Base-by-base conservation (phyloP, 1,140 invertebrate species). In the Calephelis nemesis region DNA sequence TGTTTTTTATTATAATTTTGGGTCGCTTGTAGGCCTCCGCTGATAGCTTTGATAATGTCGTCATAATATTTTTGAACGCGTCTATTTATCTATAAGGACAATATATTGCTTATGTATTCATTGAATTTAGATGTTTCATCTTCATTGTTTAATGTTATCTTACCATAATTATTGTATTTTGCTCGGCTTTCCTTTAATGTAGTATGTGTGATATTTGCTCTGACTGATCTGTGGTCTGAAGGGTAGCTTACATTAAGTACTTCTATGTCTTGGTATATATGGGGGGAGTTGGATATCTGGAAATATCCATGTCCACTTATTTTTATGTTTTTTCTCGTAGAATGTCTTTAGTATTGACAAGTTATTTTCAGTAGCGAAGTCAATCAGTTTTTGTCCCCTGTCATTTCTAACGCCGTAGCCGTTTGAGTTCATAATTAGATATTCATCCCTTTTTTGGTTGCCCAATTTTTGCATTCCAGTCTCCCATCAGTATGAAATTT, bases 381-480 rank as follows among this genome's bases (percentile, higher is more conserved):
- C 65, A 11, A 79, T 71, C 58, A 75, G 52, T 69, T 65, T 73
- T 70, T 72, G 58, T 10, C 75, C 75, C 62, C 65, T 74, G 11
- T 69, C 63, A 47, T 74, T 78, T 71, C 71, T 72, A 19, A 11
- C 58, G 13, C 70, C 73, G 63, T 73, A 75, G 30, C 70, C 70
- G 40, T 72, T 47, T 63, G 58, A 12, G 71, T 69, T 69, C 68
- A 72, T 76, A 39, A 69, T 70, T 63, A 63, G 42, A 63, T 45
- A 7, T 45, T 63, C 45, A 4, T 63, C 45, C 0, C 7, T 47
- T 63, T 63, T 64, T 67, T 54, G 63, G 54, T 62, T 42, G 62
- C 10, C 74, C 73, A 62, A 77, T 74, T 73, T 74, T 70, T 5
- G 68, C 67, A n/a, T 74, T 71, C 47, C 63, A 39, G 42, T 73